Percentiles rank a stretch among this genome's conserved stretches.
These are phyloP conservation scores for Teleopsis dalmanni DNA, from an alignment of 1,140 invertebrate species.

Conservation along the genomic window DNA sequence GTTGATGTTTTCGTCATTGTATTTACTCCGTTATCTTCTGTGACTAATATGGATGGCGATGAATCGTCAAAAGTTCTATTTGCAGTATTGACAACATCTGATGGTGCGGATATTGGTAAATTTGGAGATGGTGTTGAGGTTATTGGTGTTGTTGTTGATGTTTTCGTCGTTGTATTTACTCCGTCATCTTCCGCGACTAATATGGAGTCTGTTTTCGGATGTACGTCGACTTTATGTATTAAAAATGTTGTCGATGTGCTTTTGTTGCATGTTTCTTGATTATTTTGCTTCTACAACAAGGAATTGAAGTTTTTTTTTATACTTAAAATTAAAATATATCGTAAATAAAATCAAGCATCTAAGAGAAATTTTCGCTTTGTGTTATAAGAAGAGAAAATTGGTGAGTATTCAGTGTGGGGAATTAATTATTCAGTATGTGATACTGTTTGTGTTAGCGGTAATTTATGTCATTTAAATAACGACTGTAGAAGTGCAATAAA, in stretches of 20 bases:
- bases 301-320: slow-evolving; percentile 19
- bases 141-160: slow-evolving; percentile 6
- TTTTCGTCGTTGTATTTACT: neutral
- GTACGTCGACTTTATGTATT: slow-evolving; percentile 30
- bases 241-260: slow-evolving; percentile 29
- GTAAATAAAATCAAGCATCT: neutral
- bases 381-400: no score
- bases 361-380: neutral
- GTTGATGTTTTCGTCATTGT: neutral
- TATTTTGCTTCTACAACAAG: slow-evolving; percentile 43
- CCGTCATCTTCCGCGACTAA: neutral
- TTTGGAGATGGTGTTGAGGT: neutral
- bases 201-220: slow-evolving; percentile 24
- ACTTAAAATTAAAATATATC: slow-evolving; percentile 2
- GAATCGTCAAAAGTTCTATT: neutral
- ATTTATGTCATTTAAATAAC: no score
- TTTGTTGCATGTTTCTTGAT: slow-evolving; percentile 37
- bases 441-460: neutral
- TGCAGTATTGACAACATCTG: neutral
- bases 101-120: neutral
- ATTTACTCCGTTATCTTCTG: neutral
- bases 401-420: no score
- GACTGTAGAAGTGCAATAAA: no score
- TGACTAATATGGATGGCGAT: neutral
- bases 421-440: no score